Percentiles rank a stretch among this genome's conserved stretches.
Evolutionary conservation across 2,888 invertebrate species (phyloP).

Genomic region (Frankliniella fusca): DNA sequence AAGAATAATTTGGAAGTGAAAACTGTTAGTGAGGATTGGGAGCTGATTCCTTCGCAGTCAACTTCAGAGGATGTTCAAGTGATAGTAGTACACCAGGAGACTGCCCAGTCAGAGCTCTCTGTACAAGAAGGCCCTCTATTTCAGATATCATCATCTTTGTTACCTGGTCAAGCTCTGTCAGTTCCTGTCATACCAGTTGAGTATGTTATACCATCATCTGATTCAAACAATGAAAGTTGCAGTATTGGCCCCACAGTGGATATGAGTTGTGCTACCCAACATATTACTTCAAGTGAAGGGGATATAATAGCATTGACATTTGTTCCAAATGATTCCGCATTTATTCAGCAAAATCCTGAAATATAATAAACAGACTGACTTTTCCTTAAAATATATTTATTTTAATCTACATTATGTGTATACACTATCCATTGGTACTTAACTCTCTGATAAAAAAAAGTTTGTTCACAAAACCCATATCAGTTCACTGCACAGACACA

Average conservation of each 20-base stretch:
- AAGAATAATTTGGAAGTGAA: not conserved
- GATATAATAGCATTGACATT: not conserved
- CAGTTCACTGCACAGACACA: too few relatives aligned
- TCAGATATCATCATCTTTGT: not conserved
- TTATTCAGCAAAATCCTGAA: not conserved
- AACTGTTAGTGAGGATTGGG: not conserved
- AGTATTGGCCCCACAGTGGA: not conserved
- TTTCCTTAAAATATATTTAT: not conserved
- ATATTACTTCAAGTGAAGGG: not conserved
- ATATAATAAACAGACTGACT: too few relatives aligned
- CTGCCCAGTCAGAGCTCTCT: not conserved
- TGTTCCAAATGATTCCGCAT: not conserved
- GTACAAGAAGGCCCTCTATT: not conserved
- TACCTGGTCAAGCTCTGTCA: not conserved
- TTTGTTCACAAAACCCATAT: too few relatives aligned
- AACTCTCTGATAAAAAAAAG: not conserved
- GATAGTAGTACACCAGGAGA: not conserved
- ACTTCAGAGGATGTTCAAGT: not conserved
- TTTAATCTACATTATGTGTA: not conserved
- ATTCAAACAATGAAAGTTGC: not conserved
- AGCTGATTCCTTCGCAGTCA: not conserved
- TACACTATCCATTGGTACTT: not conserved
- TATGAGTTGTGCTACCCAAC: not conserved
- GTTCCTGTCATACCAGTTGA: not conserved
- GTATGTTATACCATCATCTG: not conserved